Percentiles rank a stretch among this genome's conserved stretches.
Evolutionary conservation across 2,797 vertebrate genomes (phyloP).

Genomic region (Esox lucius): DNA sequence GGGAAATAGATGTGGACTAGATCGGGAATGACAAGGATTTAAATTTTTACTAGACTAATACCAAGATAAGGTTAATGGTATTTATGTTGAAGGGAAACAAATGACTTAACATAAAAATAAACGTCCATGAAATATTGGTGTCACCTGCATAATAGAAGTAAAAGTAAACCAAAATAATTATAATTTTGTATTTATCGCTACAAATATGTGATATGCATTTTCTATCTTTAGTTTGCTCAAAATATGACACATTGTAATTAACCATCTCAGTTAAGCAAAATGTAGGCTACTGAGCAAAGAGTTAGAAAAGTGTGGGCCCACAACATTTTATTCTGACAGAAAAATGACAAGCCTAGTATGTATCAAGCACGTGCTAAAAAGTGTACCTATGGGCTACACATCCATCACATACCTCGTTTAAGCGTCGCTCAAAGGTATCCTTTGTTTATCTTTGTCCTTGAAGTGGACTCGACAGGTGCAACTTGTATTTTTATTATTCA

Average conservation of each 20-base stretch:
- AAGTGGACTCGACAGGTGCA: constrained; percentile 30
- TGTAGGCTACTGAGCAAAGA: neutral
- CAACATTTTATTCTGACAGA: neutral
- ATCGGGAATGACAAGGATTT: too few species aligned
- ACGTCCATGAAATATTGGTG: neutral
- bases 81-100: neutral
- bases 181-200: neutral
- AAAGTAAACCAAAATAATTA: neutral
- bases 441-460: constrained; percentile 3
- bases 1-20: too few species aligned
- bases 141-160: neutral
- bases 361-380: neutral
- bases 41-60: too few species aligned
- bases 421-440: neutral
- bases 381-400: neutral
- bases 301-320: neutral
- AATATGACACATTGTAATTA: neutral
- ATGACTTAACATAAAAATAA: neutral
- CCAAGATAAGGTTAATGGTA: neutral
- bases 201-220: neutral
- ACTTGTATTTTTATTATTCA: neutral
- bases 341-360: neutral
- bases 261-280: too few species aligned
- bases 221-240: neutral
- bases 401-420: constrained; percentile 54